Evolutionary conservation across 1,140 invertebrate species (phyloP).

Genomic region (Heliconius nattereri): DNA sequence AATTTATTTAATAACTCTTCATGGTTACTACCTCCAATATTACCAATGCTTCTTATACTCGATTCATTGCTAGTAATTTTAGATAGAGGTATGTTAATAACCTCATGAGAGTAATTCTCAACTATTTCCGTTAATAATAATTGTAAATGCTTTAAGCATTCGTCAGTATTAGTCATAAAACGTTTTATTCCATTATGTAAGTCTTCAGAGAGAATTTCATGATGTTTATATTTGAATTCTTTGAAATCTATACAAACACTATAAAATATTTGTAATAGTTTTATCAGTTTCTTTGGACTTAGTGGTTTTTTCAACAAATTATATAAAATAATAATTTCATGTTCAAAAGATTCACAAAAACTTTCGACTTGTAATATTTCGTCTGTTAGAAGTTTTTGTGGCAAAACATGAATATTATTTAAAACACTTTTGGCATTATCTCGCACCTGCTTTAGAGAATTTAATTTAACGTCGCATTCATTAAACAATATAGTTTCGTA

Average conservation of each 20-base stretch:
- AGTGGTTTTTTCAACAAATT: constrained; percentile 53
- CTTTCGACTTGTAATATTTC: constrained; percentile 55
- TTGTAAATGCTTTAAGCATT: constrained; percentile 50
- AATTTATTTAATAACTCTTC: background rate
- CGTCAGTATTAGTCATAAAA: constrained; percentile 41
- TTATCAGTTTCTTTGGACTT: constrained; percentile 60
- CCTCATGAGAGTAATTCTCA: constrained; percentile 50
- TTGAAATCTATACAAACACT: constrained; percentile 48
- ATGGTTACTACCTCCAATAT: constrained; percentile 2
- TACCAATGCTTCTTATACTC: background rate
- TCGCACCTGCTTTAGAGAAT: constrained; percentile 1
- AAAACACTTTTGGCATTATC: constrained; percentile 39
- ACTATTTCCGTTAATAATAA: constrained; percentile 50
- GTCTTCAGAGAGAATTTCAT: constrained; percentile 43
- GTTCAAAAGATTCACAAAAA: constrained; percentile 57
- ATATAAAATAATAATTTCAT: constrained; percentile 54
- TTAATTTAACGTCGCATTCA: background rate
- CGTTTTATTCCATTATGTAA: constrained; percentile 25
- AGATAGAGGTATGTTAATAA: constrained; percentile 49
- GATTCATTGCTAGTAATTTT: constrained; percentile 28
- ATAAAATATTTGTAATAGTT: constrained; percentile 62
- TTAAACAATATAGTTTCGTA: background rate
- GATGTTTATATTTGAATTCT: constrained; percentile 51
- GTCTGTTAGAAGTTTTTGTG: constrained; percentile 41
- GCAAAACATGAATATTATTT: constrained; percentile 49